These are phyloP conservation scores for Oplegnathus fasciatus DNA, from an alignment of 2,113 vertebrate genomes.

Conservation along the genomic window DNA sequence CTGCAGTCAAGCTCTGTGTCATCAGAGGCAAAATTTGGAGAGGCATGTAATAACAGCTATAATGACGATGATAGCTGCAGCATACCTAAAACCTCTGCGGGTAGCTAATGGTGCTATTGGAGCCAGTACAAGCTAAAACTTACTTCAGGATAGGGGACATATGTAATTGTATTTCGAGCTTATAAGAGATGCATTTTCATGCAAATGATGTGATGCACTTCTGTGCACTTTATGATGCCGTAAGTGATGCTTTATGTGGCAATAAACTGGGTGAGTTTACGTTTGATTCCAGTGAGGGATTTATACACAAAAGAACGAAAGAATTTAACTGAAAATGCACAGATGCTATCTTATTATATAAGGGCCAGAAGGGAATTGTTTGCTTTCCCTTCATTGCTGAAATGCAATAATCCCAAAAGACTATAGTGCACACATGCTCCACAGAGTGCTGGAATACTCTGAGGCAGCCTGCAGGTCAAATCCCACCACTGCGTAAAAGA, in stretches of 20 bases:
- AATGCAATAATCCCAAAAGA: slow-evolving; percentile 18
- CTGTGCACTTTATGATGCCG: slow-evolving; percentile 33
- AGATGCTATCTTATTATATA: slow-evolving; percentile 39
- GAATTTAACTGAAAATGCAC: slow-evolving; percentile 33
- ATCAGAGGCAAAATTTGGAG: slow-evolving; percentile 43
- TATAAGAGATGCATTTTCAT: slow-evolving; percentile 48
- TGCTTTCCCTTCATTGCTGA: slow-evolving; percentile 22
- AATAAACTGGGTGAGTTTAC: slow-evolving; percentile 32
- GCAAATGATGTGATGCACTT: slow-evolving; percentile 26
- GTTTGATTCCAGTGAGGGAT: slow-evolving; percentile 24
- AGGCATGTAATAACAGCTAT: slow-evolving; percentile 57
- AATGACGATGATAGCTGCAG: slow-evolving; percentile 56
- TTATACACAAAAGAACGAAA: background rate
- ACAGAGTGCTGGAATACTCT: slow-evolving; percentile 6
- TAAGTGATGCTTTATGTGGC: slow-evolving; percentile 40
- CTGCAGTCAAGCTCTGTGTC: slow-evolving; percentile 51
- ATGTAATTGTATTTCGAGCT: slow-evolving; percentile 36
- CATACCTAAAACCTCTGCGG: slow-evolving; percentile 39
- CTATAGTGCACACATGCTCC: background rate
- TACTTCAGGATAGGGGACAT: slow-evolving; percentile 23
- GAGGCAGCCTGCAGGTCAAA: slow-evolving; percentile 33
- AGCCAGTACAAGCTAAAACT: slow-evolving; percentile 12
- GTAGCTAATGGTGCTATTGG: slow-evolving; percentile 34
- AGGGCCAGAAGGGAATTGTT: slow-evolving; percentile 21
- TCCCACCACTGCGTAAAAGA: slow-evolving; percentile 1